phyloP scores from a whole-genome alignment of 2,797 vertebrate species.

The Smutsia temminckii region DNA sequence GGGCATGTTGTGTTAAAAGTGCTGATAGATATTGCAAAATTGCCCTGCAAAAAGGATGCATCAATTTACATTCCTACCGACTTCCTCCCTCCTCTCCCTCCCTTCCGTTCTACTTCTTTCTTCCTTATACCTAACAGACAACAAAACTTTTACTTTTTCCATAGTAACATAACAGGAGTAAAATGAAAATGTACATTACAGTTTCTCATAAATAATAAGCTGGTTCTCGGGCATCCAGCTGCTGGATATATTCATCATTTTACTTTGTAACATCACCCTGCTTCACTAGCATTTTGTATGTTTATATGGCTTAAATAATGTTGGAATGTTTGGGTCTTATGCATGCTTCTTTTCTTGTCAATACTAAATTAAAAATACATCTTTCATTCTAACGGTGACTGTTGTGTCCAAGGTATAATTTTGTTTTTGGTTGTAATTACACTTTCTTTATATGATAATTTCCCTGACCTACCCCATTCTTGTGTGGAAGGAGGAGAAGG shows the following conservation, averaged over 20 bases:
- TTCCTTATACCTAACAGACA: background rate
- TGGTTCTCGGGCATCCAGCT: background rate
- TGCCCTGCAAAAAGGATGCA: background rate
- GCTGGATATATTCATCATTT: background rate
- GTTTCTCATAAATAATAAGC: background rate
- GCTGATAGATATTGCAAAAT: background rate
- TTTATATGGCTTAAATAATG: background rate
- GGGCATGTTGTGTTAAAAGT: background rate
- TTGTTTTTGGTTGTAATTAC: slow-evolving; percentile 12
- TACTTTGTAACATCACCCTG: background rate
- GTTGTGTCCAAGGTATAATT: background rate
- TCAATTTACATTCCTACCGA: background rate
- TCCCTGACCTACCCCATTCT: background rate
- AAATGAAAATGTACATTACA: background rate
- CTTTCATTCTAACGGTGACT: slow-evolving; percentile 41
- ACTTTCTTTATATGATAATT: slow-evolving; percentile 7
- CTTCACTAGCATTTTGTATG: background rate
- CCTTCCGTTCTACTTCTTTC: too few relatives aligned
- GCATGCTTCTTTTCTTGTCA: background rate
- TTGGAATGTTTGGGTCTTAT: slow-evolving; percentile 38
- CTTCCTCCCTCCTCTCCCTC: background rate
- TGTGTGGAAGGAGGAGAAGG: background rate
- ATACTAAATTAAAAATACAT: background rate
- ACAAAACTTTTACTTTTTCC: background rate
- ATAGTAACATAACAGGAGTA: background rate